Evolutionary conservation across 2,888 invertebrate species (phyloP).

Genomic region (Amaurobius ferox): DNA sequence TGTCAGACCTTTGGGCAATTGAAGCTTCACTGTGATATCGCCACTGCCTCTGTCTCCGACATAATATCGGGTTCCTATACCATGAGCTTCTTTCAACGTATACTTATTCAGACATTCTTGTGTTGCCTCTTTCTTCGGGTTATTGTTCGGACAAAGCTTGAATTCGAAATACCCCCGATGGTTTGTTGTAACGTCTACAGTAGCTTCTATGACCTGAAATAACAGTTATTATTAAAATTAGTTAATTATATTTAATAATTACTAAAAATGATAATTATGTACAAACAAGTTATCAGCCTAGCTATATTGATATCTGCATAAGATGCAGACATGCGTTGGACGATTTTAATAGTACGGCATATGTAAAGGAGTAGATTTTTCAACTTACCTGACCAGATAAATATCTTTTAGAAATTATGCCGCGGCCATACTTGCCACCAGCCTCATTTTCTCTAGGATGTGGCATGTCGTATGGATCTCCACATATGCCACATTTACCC

Average conservation of each 20-base stretch:
- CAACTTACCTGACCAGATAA: conserved; percentile 45
- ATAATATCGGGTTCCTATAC: conserved; percentile 79
- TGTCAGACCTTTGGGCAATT: conserved; percentile 83
- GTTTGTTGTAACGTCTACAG: conserved; percentile 90
- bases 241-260: too few relatives aligned
- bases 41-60: conserved; percentile 61
- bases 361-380: too few relatives aligned
- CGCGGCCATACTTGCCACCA: conserved; percentile 61
- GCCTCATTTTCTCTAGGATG: conserved; percentile 65
- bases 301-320: too few relatives aligned
- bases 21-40: conserved; percentile 59
- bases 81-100: conserved; percentile 82
- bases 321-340: too few relatives aligned
- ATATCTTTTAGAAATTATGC: conserved; percentile 60
- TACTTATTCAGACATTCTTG: conserved; percentile 88
- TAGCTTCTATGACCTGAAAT: conserved; percentile 81
- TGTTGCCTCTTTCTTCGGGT: conserved; percentile 85
- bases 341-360: too few relatives aligned
- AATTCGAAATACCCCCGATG: conserved; percentile 93
- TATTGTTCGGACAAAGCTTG: conserved; percentile 88
- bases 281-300: too few relatives aligned
- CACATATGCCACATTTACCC: conserved; percentile 69
- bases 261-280: too few relatives aligned
- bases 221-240: too few relatives aligned
- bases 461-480: conserved; percentile 57